Percentiles rank a stretch among this genome's conserved stretches.
phyloP scores from a whole-genome alignment of 1,140 invertebrate genomes.

The Atta colombica region DNA sequence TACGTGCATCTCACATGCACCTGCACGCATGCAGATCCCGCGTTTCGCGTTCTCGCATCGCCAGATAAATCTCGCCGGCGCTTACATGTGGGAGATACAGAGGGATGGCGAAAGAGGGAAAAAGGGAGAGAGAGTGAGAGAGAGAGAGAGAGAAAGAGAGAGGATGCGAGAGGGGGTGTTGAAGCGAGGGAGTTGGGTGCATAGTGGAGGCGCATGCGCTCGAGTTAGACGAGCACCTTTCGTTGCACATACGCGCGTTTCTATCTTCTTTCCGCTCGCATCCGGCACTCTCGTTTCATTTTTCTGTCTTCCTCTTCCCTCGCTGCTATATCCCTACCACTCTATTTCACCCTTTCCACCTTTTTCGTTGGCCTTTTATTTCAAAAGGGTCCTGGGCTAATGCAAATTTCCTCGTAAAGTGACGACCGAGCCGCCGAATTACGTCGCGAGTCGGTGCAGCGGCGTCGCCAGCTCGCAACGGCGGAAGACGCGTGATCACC shows the following conservation, averaged over 20 bases:
- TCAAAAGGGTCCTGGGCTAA: slow-evolving; percentile 77
- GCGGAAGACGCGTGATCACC: slow-evolving; percentile 53
- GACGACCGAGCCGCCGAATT: slow-evolving; percentile 72
- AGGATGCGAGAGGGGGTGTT: not conserved
- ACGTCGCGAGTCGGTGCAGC: slow-evolving; percentile 65
- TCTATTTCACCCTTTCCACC: slow-evolving; percentile 70
- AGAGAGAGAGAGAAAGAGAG: slow-evolving; percentile 35
- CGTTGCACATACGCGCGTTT: slow-evolving; percentile 54
- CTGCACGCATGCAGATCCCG: slow-evolving; percentile 72
- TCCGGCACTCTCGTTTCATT: slow-evolving; percentile 36
- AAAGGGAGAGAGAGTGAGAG: slow-evolving; percentile 60
- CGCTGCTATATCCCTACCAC: slow-evolving; percentile 46
- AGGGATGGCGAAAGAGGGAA: slow-evolving; percentile 72
- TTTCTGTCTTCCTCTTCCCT: slow-evolving; percentile 16
- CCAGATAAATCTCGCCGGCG: slow-evolving; percentile 83
- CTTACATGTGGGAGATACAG: slow-evolving; percentile 79
- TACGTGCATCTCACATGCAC: slow-evolving; percentile 72
- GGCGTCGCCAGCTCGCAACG: slow-evolving; percentile 45
- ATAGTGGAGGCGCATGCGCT: slow-evolving; percentile 78
- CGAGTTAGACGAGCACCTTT: slow-evolving; percentile 61
- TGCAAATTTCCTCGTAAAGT: slow-evolving; percentile 81
- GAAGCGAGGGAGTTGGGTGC: slow-evolving; percentile 31
- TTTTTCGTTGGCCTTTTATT: slow-evolving; percentile 80
- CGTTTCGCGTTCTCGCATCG: slow-evolving; percentile 80
- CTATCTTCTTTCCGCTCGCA: slow-evolving; percentile 42